Conservation (phyloP, 1,140 invertebrate genomes). For the Cherax destructor region DNA sequence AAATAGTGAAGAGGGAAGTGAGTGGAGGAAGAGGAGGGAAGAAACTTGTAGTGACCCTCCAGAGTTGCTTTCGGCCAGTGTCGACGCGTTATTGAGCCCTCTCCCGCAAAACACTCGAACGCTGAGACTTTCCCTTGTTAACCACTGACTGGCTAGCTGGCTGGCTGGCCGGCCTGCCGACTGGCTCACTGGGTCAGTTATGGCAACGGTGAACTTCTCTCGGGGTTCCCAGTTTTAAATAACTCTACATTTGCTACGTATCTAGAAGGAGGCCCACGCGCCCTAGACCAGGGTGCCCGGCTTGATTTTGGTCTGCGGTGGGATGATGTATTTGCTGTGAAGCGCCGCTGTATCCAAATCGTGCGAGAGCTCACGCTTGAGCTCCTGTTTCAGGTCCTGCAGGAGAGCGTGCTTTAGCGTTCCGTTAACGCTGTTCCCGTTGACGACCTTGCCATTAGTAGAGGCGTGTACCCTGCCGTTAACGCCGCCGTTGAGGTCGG, state of each 20-base stretch:
- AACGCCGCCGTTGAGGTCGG: conserved; percentile 87
- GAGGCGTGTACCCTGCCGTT: conserved; percentile 77
- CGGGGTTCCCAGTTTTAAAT: neutral
- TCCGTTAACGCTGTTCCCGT: conserved; percentile 47
- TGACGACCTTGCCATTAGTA: conserved; percentile 76
- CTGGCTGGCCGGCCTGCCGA: too few relatives aligned
- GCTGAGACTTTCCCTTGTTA: too few relatives aligned
- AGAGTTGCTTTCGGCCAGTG: too few relatives aligned
- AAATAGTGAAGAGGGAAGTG: too few relatives aligned
- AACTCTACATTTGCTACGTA: conserved; percentile 12
- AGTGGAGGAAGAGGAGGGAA: too few relatives aligned
- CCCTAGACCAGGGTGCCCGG: conserved; percentile 77
- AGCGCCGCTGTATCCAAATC: conserved; percentile 74
- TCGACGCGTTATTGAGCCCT: too few relatives aligned
- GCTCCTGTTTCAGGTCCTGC: conserved; percentile 72
- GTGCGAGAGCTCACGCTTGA: conserved; percentile 77
- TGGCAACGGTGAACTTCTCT: neutral
- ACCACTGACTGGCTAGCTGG: too few relatives aligned
- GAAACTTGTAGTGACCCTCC: too few relatives aligned
- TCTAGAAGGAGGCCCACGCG: neutral
- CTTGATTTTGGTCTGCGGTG: conserved; percentile 77
- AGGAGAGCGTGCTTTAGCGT: conserved; percentile 62
- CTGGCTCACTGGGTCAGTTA: neutral
- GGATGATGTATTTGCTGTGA: conserved; percentile 77
- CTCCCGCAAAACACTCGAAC: too few relatives aligned